These are phyloP conservation scores for Vollenhovia emeryi DNA, from an alignment of 1,140 invertebrate genomes.

Conservation along the genomic window DNA sequence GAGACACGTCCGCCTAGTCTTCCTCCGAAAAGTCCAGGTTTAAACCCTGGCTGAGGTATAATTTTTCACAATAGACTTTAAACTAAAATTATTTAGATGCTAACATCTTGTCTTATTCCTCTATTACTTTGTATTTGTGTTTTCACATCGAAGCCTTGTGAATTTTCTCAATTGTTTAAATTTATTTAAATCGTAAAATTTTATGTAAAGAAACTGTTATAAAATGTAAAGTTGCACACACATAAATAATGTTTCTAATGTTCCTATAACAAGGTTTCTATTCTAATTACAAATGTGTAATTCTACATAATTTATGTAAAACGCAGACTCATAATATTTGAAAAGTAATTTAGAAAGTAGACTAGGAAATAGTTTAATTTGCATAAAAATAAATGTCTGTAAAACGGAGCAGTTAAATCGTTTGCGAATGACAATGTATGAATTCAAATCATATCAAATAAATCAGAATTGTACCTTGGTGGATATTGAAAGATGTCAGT, in stretches of 20 bases:
- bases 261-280: background rate
- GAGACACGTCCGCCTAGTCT: no score
- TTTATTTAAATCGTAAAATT: slow-evolving; percentile 10
- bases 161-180: no score
- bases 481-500: no score
- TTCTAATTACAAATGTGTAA: background rate
- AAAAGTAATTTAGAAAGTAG: background rate
- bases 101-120: no score
- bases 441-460: background rate
- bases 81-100: no score
- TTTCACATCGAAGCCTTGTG: no score
- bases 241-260: background rate
- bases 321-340: background rate
- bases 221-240: background rate
- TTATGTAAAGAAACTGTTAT: background rate
- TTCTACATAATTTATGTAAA: background rate
- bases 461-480: background rate
- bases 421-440: no score
- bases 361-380: background rate
- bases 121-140: no score
- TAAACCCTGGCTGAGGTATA: no score
- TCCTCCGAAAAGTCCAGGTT: no score
- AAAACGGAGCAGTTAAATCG: background rate
- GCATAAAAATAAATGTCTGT: background rate
- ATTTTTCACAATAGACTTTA: no score